A percentile compares a stretch with the other conserved stretches of the same genome.
Conservation (phyloP, 2,113 vertebrate species). For the Neomonachus schauinslandi region DNA sequence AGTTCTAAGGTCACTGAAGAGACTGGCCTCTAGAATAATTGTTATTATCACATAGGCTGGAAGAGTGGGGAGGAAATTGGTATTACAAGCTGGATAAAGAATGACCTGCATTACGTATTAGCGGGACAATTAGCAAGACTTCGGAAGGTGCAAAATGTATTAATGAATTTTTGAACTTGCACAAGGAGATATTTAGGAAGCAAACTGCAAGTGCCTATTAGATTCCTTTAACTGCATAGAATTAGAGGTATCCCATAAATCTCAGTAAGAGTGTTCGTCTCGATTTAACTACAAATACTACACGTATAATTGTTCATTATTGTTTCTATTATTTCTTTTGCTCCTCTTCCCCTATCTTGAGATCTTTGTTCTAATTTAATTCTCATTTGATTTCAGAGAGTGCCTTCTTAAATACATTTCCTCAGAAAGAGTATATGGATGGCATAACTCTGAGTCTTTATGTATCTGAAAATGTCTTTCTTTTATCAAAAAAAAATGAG, state of each 20-base stretch:
- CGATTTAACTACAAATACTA: background rate
- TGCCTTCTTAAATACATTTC: background rate
- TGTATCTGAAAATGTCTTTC: background rate
- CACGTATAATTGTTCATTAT: background rate
- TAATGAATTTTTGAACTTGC: background rate
- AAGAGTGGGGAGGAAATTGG: background rate
- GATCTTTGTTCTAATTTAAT: background rate
- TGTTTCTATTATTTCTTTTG: background rate
- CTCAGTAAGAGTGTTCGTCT: background rate
- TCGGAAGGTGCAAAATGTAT: background rate
- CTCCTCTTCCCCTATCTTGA: background rate
- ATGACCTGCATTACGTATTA: background rate
- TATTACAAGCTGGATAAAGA: background rate
- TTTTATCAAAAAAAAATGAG: background rate
- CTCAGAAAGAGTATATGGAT: background rate
- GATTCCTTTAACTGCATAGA: background rate
- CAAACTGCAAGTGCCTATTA: background rate
- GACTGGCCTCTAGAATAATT: background rate
- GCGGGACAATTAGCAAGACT: background rate
- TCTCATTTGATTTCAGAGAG: background rate
- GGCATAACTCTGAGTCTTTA: background rate
- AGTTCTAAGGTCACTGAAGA: background rate
- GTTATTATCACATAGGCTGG: background rate
- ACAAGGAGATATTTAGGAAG: background rate
- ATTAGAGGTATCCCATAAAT: background rate